Evolutionary conservation across 2,113 vertebrate species (phyloP).

Genomic region (Zosterops japonicus): DNA sequence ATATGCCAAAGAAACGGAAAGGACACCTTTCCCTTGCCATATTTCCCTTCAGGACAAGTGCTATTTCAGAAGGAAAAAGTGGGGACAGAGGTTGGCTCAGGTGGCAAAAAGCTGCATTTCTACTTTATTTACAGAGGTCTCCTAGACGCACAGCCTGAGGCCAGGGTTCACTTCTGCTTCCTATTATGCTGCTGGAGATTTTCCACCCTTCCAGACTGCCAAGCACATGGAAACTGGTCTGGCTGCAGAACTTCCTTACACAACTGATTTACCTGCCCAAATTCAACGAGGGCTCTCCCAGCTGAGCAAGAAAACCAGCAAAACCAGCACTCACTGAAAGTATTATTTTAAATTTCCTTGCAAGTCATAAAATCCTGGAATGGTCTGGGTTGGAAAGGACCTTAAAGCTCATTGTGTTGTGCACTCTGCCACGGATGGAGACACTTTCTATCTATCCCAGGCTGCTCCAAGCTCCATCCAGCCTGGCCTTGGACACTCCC

Average conservation of each 20-base stretch:
- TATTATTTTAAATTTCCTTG: not conserved
- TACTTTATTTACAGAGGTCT: not conserved
- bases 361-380: not conserved
- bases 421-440: not conserved
- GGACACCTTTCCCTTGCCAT: not conserved
- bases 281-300: not conserved
- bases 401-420: not conserved
- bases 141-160: not conserved
- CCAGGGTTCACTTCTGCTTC: not conserved
- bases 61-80: not conserved
- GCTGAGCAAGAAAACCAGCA: not conserved
- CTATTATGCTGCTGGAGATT: accelerated
- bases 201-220: not conserved
- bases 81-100: not conserved
- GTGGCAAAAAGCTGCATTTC: not conserved
- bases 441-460: not conserved
- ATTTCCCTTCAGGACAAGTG: not conserved
- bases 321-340: accelerated
- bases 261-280: not conserved
- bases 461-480: accelerated
- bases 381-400: not conserved
- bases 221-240: not conserved
- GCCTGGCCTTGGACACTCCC: accelerated
- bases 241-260: not conserved
- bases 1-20: not conserved